Evolutionary conservation across 2,113 vertebrate genomes (phyloP).

Genomic region (Mormoops blainvillei): DNA sequence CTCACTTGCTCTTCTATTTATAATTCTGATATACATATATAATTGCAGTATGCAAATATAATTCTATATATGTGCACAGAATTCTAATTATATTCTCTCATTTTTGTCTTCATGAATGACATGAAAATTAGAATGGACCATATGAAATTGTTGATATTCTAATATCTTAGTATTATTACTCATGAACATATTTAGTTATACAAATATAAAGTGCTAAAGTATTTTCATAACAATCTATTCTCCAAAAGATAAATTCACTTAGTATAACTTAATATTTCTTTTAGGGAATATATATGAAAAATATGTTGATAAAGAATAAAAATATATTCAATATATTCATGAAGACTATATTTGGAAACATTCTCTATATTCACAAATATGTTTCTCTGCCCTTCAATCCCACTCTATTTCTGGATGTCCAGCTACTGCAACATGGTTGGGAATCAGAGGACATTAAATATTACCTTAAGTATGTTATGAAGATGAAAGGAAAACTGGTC

Average conservation of each 20-base stretch:
- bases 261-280: not conserved
- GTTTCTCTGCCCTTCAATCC: not conserved
- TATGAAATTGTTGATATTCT: not conserved
- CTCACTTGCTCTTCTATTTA: not conserved
- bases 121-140: not conserved
- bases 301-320: not conserved
- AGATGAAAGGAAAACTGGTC: not conserved
- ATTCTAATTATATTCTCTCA: not conserved
- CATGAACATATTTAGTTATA: not conserved
- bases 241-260: not conserved
- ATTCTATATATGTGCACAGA: not conserved
- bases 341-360: not conserved
- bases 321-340: not conserved
- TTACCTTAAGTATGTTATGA: not conserved
- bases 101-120: not conserved
- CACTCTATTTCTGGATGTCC: not conserved
- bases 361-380: not conserved
- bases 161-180: not conserved
- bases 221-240: not conserved
- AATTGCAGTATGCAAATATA: not conserved
- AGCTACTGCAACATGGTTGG: not conserved
- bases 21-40: not conserved
- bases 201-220: not conserved
- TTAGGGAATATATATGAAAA: not conserved
- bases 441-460: not conserved